These are phyloP conservation scores for Thera britannica DNA, from an alignment of 2,888 invertebrate species.

Conservation along the genomic window DNA sequence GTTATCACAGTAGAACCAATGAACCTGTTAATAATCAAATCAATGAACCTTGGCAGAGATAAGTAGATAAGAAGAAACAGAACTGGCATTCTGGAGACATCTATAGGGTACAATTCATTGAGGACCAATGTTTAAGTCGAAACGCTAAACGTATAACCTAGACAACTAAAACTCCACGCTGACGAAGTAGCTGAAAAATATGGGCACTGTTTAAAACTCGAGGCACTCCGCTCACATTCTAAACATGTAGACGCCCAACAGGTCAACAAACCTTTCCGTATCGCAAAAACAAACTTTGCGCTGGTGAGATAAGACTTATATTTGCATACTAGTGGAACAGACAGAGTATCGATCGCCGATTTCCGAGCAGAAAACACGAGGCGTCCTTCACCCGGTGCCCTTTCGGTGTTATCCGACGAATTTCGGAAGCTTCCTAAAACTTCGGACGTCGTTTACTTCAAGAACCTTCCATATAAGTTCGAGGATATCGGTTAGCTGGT, in stretches of 20 bases:
- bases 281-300: constrained; percentile 28
- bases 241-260: constrained; percentile 59
- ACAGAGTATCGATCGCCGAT: constrained; percentile 70
- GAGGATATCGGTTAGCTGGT: constrained; percentile 6
- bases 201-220: constrained; percentile 50
- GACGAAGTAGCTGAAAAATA: constrained; percentile 44
- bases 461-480: constrained; percentile 8
- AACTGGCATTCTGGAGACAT: neutral
- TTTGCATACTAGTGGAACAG: constrained; percentile 43
- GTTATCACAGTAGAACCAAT: neutral
- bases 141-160: neutral
- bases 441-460: constrained; percentile 5
- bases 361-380: constrained; percentile 53
- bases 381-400: constrained; percentile 81
- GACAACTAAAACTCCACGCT: neutral
- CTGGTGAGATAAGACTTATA: constrained; percentile 39
- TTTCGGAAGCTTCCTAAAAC: constrained; percentile 48
- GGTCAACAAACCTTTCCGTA: constrained; percentile 47
- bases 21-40: too few relatives aligned
- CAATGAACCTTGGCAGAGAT: too few relatives aligned
- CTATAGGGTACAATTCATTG: neutral
- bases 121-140: neutral
- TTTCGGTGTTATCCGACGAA: constrained; percentile 60
- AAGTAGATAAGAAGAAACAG: neutral
- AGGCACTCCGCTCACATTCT: constrained; percentile 51